Evolutionary conservation across 2,888 invertebrate species (phyloP), one percentile per base, ranked within the genome.

Genomic region (Leucophenga montana): DNA sequence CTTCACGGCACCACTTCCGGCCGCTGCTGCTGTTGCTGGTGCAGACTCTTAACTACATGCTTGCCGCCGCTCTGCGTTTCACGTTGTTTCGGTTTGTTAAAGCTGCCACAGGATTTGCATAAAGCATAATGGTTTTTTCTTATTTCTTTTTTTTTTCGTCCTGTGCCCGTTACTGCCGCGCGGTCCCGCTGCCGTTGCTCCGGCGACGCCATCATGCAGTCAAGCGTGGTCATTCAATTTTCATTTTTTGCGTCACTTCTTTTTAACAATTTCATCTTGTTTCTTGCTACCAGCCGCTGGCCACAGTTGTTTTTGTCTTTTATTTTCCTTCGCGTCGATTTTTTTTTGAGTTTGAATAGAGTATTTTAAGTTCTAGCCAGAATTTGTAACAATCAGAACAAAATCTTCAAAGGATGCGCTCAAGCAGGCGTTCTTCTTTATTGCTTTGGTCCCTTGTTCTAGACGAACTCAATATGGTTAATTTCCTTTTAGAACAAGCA

Each of bases 81-180:
- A 5, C 53, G 16, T 20, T 16, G 53, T 48, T 64, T 48, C 48
- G 68, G 62, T 62, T 27, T 81, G 78, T 78, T 79, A 76, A 79
- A 74, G 80, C 83, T 78, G 80, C 79, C 78, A 73, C 80, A 79
- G 80, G 78, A 82, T 82, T 82, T 82, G 81, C 82, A 82, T 82
- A 82, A 82, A 81, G 81, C 78, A 81, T 82, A 82, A 82, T 82
- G 75, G 78, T 79, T 77, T 79, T 77, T 82, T 82, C 80, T 78
- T 77, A 79, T 59, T 48, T 48, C 16, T 48, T 16, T 48, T 50
- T 33, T 44, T 66, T 22, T 54, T 66, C 16, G 54, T 50, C 16
- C n/a, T 14, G 16, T 53, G 50, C 14, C 3, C n/a, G 48, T 14
- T 66, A 53, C 31, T 13, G 16, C 13, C 20, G 20, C n/a, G n/a